phyloP scores from a whole-genome alignment of 1,140 invertebrate genomes.

The Limonius californicus region DNA sequence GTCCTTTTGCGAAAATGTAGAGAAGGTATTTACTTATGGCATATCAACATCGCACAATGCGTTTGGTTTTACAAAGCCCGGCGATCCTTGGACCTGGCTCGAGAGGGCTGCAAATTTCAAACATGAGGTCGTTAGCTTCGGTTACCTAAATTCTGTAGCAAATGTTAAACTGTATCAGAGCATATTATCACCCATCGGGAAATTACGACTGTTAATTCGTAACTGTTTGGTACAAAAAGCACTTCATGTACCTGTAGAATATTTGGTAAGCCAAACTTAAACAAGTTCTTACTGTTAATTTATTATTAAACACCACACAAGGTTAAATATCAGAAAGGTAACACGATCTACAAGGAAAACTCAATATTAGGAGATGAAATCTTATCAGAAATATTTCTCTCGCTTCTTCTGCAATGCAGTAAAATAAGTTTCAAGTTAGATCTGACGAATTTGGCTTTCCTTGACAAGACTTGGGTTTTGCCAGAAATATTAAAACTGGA shows the following conservation, averaged over 20 bases:
- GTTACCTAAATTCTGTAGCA: conserved; percentile 48
- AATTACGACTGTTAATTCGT: conserved; percentile 54
- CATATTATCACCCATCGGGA: conserved; percentile 50
- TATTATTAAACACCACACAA: too few relatives aligned
- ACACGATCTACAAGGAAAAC: conserved; percentile 30
- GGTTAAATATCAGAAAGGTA: conserved; percentile 12
- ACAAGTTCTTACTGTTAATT: background rate
- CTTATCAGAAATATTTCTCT: conserved; percentile 56
- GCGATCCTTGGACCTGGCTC: conserved; percentile 53
- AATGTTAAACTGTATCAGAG: conserved; percentile 46
- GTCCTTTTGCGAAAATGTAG: conserved; percentile 49
- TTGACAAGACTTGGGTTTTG: conserved; percentile 56
- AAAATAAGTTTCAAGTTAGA: conserved; percentile 54
- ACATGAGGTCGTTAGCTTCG: conserved; percentile 39
- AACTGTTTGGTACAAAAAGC: conserved; percentile 54
- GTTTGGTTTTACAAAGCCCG: conserved; percentile 45
- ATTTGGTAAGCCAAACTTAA: conserved; percentile 47
- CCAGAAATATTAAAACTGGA: conserved; percentile 49
- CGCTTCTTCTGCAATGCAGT: conserved; percentile 54
- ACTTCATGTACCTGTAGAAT: conserved; percentile 54
- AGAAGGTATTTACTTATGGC: conserved; percentile 52
- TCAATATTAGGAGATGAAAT: conserved; percentile 53
- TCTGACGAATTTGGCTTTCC: conserved; percentile 52
- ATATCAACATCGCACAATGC: conserved; percentile 42
- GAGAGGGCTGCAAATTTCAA: conserved; percentile 44